phyloP scores from a whole-genome alignment of 2,797 vertebrate genomes.

The Syngnathus rostellatus region DNA sequence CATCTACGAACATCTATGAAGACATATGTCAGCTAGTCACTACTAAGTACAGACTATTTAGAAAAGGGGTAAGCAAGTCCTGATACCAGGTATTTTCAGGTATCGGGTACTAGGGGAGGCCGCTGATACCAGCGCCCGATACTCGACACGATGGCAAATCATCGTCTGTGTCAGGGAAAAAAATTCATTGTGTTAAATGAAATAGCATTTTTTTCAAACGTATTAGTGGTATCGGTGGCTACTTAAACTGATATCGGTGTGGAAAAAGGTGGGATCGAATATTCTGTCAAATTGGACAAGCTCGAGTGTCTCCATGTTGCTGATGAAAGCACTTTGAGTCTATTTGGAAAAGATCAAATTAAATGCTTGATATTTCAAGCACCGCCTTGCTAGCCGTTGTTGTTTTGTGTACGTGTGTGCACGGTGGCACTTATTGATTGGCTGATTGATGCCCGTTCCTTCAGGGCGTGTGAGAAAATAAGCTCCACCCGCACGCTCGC shows the following conservation, averaged over 20 bases:
- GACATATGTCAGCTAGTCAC: not conserved
- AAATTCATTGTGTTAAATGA: too few species aligned
- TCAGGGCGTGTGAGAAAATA: conserved; percentile 81
- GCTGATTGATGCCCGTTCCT: conserved; percentile 49
- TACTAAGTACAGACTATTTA: too few species aligned
- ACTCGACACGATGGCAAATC: too few species aligned
- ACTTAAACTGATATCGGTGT: too few species aligned
- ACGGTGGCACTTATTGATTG: conserved; percentile 44
- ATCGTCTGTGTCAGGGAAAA: too few species aligned
- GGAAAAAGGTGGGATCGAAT: too few species aligned
- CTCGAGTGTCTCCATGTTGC: not conserved
- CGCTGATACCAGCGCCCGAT: too few species aligned
- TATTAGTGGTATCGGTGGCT: too few species aligned
- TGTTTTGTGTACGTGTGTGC: not conserved
- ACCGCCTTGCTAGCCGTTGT: not conserved
- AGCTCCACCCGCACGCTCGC: conserved; percentile 80
- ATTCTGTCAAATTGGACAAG: not conserved
- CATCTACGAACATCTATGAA: not conserved
- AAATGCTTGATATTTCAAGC: conserved; percentile 11
- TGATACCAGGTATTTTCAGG: too few species aligned
- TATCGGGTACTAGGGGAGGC: too few species aligned
- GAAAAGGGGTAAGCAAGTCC: too few species aligned
- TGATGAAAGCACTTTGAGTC: conserved; percentile 4
- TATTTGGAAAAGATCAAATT: conserved; percentile 14
- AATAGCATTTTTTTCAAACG: too few species aligned